Base-by-base conservation (phyloP, 2,888 invertebrate species). In the Cephus pulcher region DNA sequence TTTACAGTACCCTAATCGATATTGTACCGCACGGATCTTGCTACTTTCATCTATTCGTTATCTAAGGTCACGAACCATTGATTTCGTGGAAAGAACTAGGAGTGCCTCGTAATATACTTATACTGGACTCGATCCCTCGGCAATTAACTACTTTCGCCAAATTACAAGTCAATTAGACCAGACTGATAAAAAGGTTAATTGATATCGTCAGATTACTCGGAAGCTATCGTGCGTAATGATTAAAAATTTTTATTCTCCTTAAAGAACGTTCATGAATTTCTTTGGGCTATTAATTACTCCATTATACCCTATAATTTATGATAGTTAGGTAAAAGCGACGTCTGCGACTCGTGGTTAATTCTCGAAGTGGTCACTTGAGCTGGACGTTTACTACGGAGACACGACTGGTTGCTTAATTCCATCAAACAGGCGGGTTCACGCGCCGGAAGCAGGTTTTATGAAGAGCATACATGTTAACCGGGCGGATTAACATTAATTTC, bases 401-500 rank as follows among this genome's bases (percentile, higher is more conserved):
- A 76, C 69, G 80, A 85, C 86, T 86, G 87, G 89, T 88, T 87
- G 88, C 87, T 91, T 89, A 90, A 91, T 90, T 90, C 86, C 85
- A 90, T 89, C 88, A 88, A 88, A 86, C 84, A 83, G 80, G 80
- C 56, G 77, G 76, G 78, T 81, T 88, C 86, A 86, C 83, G 84
- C 87, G 88, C 90, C 90, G 90, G 90, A 90, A 90, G 90, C 88
- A 87, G 86, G 87, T 89, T 89, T 90, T 89, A 89, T 88, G 88
- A 88, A 87, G 87, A 85, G 77, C 74, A 79, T 69, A 77, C 73
- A 74, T 76, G 76, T 74, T 89, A 88, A 88, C 87, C 86, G 84
- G 83, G 84, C 88, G 88, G 89, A 91, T 91, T 91, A 91, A 89
- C 89, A 91, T 91, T 90, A 91, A 91, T 91, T 91, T 91, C 91